Conservation (phyloP, 2,888 invertebrate genomes). For the Machimus atricapillus region DNA sequence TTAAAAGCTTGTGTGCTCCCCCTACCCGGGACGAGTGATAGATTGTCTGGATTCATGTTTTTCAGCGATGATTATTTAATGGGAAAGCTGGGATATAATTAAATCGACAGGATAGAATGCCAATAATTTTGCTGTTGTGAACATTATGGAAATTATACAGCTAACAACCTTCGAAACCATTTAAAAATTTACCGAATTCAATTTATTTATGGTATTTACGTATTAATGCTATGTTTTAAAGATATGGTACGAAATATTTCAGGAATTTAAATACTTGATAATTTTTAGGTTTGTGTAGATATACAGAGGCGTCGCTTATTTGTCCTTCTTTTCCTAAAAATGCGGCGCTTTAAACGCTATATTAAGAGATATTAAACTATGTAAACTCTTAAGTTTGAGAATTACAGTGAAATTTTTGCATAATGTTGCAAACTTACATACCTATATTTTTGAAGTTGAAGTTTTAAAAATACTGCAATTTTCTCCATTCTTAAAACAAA, state of each 20-base stretch:
- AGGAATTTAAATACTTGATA: background rate
- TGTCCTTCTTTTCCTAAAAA: too few relatives aligned
- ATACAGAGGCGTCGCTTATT: too few relatives aligned
- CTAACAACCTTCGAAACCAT: background rate
- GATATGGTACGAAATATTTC: background rate
- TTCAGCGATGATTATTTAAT: background rate
- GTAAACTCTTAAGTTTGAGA: too few relatives aligned
- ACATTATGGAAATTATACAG: background rate
- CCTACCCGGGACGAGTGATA: background rate
- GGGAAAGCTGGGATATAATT: background rate
- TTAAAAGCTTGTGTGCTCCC: background rate
- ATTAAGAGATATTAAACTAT: too few relatives aligned
- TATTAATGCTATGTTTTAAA: background rate
- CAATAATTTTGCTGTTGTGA: background rate
- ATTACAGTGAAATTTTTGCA: too few relatives aligned
- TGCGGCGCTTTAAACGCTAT: too few relatives aligned
- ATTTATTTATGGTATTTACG: background rate
- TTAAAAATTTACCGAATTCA: background rate
- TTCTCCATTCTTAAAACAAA: too few relatives aligned
- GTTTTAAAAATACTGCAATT: too few relatives aligned
- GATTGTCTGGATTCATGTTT: background rate
- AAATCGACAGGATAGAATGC: background rate
- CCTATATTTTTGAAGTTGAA: too few relatives aligned
- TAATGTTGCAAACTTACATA: too few relatives aligned
- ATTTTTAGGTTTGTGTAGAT: too few relatives aligned